Evolutionary conservation across 2,797 vertebrate genomes (phyloP).

Genomic region (Triplophysa yarkandensis): DNA sequence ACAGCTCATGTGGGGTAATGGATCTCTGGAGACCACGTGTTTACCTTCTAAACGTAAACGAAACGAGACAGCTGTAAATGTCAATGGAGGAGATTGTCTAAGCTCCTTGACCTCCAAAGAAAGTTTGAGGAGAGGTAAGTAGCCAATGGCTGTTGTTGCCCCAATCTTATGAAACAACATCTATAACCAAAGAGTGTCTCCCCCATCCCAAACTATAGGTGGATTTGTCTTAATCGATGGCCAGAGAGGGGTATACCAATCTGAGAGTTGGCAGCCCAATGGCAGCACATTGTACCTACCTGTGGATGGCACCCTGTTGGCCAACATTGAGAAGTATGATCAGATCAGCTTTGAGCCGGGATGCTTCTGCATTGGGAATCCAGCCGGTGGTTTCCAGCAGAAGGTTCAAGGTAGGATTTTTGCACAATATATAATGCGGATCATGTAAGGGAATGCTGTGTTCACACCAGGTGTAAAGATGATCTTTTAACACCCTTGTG

Average conservation of each 20-base stretch:
- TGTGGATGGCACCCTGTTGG: slow-evolving; percentile 56
- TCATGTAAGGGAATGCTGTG: no score
- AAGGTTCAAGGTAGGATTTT: slow-evolving; percentile 59
- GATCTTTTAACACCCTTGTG: neutral
- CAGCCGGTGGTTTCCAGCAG: slow-evolving; percentile 61
- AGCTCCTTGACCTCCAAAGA: slow-evolving; percentile 18
- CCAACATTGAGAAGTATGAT: slow-evolving; percentile 66
- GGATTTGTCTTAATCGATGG: slow-evolving; percentile 60
- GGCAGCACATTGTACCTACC: slow-evolving; percentile 64
- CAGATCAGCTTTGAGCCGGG: slow-evolving; percentile 69
- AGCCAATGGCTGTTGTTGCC: neutral
- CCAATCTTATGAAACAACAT: neutral
- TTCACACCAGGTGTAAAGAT: no score
- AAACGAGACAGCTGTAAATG: slow-evolving; percentile 33
- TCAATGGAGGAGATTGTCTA: neutral
- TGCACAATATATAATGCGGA: no score
- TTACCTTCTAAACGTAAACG: slow-evolving; percentile 57
- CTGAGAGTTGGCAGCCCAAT: slow-evolving; percentile 62
- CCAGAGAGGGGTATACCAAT: slow-evolving; percentile 61
- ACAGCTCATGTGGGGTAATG: slow-evolving; percentile 26
- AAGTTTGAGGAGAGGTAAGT: slow-evolving; percentile 37
- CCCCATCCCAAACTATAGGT: slow-evolving; percentile 24
- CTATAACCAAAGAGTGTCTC: neutral
- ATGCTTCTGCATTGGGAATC: slow-evolving; percentile 61
- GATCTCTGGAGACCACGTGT: slow-evolving; percentile 5